Evolutionary conservation across 2,888 invertebrate genomes (phyloP).

Genomic region (Atethmia centrago): DNA sequence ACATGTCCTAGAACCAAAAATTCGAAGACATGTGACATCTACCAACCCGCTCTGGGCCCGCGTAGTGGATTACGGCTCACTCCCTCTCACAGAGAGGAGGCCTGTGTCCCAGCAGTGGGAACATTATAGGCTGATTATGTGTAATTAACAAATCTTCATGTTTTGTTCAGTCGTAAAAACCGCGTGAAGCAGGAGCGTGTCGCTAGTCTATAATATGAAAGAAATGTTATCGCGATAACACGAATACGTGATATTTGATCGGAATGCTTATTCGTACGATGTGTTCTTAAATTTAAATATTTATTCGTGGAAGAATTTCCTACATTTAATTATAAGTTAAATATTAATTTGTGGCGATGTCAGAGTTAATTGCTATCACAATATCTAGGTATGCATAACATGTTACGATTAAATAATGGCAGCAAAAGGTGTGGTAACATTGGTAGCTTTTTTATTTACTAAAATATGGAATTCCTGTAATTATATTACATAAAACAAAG

Average conservation of each 20-base stretch:
- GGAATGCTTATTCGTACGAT: conserved; percentile 55
- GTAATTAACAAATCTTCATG: background rate
- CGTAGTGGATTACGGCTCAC: no score
- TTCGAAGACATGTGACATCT: no score
- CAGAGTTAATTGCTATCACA: conserved; percentile 47
- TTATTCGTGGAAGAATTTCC: conserved; percentile 54
- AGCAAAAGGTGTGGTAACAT: conserved; percentile 35
- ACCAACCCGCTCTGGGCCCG: no score
- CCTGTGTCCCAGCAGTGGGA: no score
- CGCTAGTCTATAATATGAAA: conserved; percentile 29
- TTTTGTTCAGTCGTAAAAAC: background rate
- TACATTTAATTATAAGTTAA: conserved; percentile 46
- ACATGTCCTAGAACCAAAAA: no score
- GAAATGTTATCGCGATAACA: conserved; percentile 61
- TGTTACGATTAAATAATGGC: conserved; percentile 9
- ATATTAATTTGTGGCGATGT: conserved; percentile 53
- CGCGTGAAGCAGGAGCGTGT: background rate
- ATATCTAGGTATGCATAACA: conserved; percentile 47
- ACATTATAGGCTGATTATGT: no score
- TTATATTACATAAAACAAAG: background rate
- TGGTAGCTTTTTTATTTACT: background rate
- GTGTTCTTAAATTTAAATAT: conserved; percentile 54
- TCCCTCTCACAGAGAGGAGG: no score
- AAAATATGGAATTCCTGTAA: background rate
- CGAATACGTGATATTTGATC: conserved; percentile 62